Conservation (phyloP, 2,797 vertebrate genomes). For the Chelon auratus region DNA sequence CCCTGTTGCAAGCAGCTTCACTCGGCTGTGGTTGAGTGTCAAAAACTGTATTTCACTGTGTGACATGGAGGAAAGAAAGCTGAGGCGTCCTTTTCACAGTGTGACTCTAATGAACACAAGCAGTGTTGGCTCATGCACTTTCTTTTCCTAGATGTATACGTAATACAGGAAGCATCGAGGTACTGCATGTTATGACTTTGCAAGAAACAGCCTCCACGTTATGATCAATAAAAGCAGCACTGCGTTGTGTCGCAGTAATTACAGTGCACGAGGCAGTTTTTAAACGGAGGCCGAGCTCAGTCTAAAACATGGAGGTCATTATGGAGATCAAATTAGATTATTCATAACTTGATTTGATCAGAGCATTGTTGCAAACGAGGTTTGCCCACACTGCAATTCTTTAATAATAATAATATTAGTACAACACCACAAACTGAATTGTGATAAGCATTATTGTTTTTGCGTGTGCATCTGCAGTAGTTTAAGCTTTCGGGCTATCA, state of each 20-base stretch:
- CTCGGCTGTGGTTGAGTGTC: conserved; percentile 15
- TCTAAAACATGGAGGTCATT: conserved; percentile 7
- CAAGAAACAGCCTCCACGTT: conserved; percentile 4
- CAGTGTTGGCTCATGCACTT: conserved; percentile 20
- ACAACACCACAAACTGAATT: not conserved
- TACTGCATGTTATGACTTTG: conserved; percentile 15
- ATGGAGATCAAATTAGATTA: conserved; percentile 37
- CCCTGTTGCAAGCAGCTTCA: conserved; percentile 11
- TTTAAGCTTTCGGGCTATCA: not conserved
- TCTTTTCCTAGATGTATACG: conserved; percentile 33
- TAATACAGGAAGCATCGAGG: conserved; percentile 12
- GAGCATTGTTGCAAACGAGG: conserved; percentile 18
- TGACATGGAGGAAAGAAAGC: conserved; percentile 18
- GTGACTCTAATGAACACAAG: conserved; percentile 29
- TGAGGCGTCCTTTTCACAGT: conserved; percentile 19
- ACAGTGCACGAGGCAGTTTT: conserved; percentile 16
- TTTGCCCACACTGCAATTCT: not conserved
- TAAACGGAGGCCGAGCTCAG: conserved; percentile 4
- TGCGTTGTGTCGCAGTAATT: conserved; percentile 40
- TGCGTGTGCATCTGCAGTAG: not conserved
- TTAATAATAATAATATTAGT: no score
- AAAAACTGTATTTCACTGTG: conserved; percentile 16
- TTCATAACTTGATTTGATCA: conserved; percentile 24
- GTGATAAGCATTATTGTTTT: not conserved
- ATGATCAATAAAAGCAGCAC: conserved; percentile 31